Evolutionary conservation across 2,888 invertebrate genomes (phyloP).

Genomic region (Hydroisotoma schaefferi): DNA sequence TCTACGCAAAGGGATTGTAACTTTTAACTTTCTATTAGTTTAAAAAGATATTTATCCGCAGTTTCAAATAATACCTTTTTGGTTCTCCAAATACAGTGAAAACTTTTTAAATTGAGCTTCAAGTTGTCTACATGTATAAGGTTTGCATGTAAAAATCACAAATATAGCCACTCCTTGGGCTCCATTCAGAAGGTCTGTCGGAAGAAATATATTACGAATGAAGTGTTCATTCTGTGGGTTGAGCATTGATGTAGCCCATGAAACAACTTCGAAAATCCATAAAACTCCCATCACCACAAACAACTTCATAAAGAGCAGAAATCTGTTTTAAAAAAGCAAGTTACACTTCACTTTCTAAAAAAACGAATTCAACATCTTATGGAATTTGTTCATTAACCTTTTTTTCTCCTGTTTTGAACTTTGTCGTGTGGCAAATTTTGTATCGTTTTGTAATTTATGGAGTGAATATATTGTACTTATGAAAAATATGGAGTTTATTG

Average conservation of each 20-base stretch:
- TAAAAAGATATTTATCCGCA: background rate
- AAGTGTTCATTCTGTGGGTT: conserved; percentile 52
- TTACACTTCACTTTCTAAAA: no score
- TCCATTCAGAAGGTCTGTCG: conserved; percentile 79
- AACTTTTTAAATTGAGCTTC: conserved; percentile 48
- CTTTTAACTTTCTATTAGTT: no score
- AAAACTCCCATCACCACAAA: conserved; percentile 77
- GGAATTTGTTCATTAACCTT: conserved; percentile 27
- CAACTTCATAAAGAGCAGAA: conserved; percentile 70
- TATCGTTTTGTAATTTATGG: conserved; percentile 62
- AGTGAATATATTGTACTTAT: conserved; percentile 66
- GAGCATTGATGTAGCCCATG: conserved; percentile 75
- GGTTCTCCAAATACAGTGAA: conserved; percentile 31
- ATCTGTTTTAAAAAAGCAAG: conserved; percentile 27
- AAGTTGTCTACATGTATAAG: conserved; percentile 58
- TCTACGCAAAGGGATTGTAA: background rate
- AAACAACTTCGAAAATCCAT: conserved; percentile 75
- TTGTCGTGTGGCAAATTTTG: conserved; percentile 48
- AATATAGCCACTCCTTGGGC: conserved; percentile 85
- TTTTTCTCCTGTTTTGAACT: conserved; percentile 49
- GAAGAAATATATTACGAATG: conserved; percentile 63
- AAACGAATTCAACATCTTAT: no score
- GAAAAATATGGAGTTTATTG: conserved; percentile 75
- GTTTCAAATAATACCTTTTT: conserved; percentile 23
- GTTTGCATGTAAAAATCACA: conserved; percentile 83